Base-by-base conservation (phyloP, 92 coral and sea anemone genomes). In the Zoanthus sociatus region DNA sequence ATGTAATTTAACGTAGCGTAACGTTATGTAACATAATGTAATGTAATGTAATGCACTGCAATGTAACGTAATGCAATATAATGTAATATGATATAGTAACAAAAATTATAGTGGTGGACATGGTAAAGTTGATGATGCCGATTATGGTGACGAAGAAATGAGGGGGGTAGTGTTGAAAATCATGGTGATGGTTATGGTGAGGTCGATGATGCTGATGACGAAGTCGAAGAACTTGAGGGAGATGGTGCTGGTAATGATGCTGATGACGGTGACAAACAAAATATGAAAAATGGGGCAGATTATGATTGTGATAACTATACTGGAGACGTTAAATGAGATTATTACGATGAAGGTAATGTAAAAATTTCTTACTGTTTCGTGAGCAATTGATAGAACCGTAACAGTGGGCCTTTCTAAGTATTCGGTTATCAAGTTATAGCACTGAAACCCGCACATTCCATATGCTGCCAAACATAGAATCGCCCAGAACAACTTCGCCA, bases 391-490 rank as follows among this genome's bases (percentile, higher is more conserved):
- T 53, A 81, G 63, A 81, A 81, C 74, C 47, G 85, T 81, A 26
- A 81, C 74, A 46, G 85, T 81, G 56, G 85, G 85, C 66, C 74
- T 67, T 37, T 47, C 74, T 18, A 81, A 9, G 50, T 81, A 81
- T 20, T 81, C 85, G 0, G 61, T 9, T 45, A 63, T 67, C 58
- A 81, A 21, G 12, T 17, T 9, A 21, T 81, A 81, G 15, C 75
- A 45, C 73, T 81, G 85, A 12, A 63, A 81, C 5, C 53, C 44
- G 33, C 85, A 81, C 85, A 81, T 81, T 37, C 85, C 85, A 13
- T 81, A 66, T 8, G 85, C 85, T 0, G 60, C 85, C 33, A 81
- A 37, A 8, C 85, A 81, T 45, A 81, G 85, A 1, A 32, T 26
- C 30, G 51, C 16, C 85, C 85, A 81, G 85, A 81, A 64, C 18